These are phyloP conservation scores for Leucoraja erinaceus DNA, from an alignment of 2,113 vertebrate genomes.

Conservation along the genomic window DNA sequence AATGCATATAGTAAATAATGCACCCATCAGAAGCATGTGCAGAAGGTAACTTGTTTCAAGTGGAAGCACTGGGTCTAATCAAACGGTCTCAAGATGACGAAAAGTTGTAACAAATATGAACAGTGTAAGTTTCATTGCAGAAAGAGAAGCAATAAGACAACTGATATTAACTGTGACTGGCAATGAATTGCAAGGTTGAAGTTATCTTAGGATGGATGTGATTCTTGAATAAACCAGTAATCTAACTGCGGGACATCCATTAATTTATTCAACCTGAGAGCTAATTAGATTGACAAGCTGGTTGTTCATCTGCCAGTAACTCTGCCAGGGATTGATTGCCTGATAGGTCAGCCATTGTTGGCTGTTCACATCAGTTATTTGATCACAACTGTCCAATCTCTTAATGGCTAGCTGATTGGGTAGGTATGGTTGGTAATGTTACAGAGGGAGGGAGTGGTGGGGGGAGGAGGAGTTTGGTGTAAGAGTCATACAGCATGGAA, in stretches of 20 bases:
- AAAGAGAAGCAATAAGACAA: no score
- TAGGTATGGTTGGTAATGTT: no score
- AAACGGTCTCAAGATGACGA: background rate
- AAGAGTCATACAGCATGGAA: no score
- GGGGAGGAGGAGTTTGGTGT: background rate
- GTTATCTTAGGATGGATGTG: no score
- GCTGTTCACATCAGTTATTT: background rate
- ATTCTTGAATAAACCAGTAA: no score
- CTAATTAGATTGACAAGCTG: background rate
- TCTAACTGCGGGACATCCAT: background rate
- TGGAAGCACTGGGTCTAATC: background rate
- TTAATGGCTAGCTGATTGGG: no score
- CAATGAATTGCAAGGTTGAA: no score
- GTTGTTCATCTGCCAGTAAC: background rate
- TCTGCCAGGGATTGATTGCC: background rate
- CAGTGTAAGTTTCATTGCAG: no score
- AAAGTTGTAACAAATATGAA: no score
- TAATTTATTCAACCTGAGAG: background rate
- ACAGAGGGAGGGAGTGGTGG: no score
- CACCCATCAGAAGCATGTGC: background rate
- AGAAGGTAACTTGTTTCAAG: background rate
- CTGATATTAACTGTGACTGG: no score
- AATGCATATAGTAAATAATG: background rate
- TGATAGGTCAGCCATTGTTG: background rate
- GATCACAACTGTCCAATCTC: no score